These are phyloP conservation scores for Tachuris rubrigastra DNA, from an alignment of 2,113 vertebrate genomes.

Conservation along the genomic window DNA sequence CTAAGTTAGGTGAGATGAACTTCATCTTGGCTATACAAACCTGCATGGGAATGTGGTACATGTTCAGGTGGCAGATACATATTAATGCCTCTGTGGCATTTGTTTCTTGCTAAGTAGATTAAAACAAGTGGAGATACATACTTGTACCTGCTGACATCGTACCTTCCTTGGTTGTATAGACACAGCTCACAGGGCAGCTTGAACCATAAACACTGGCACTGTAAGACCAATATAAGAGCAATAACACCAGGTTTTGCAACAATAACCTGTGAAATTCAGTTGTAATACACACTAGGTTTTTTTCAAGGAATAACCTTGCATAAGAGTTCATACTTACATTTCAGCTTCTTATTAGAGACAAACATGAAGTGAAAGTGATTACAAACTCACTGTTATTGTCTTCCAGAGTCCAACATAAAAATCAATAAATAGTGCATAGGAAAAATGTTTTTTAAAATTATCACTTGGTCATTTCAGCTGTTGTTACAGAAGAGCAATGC, in stretches of 20 bases:
- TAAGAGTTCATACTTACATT: not conserved
- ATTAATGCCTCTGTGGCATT: not conserved
- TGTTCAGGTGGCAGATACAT: not conserved
- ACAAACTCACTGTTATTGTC: not conserved
- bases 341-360: not conserved
- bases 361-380: not conserved
- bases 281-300: not conserved
- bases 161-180: not conserved
- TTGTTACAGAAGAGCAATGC: not conserved
- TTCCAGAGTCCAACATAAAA: not conserved
- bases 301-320: not conserved
- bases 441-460: not conserved
- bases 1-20: not conserved
- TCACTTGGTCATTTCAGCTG: not conserved
- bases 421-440: not conserved
- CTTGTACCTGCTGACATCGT: not conserved
- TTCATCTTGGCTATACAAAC: not conserved
- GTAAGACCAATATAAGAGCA: not conserved
- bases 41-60: not conserved
- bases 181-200: not conserved
- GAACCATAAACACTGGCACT: not conserved
- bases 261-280: not conserved
- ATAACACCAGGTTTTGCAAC: not conserved
- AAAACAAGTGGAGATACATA: not conserved
- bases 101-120: not conserved